Base-by-base conservation (phyloP, 2,113 vertebrate species). In the Choloepus hoffmanni region DNA sequence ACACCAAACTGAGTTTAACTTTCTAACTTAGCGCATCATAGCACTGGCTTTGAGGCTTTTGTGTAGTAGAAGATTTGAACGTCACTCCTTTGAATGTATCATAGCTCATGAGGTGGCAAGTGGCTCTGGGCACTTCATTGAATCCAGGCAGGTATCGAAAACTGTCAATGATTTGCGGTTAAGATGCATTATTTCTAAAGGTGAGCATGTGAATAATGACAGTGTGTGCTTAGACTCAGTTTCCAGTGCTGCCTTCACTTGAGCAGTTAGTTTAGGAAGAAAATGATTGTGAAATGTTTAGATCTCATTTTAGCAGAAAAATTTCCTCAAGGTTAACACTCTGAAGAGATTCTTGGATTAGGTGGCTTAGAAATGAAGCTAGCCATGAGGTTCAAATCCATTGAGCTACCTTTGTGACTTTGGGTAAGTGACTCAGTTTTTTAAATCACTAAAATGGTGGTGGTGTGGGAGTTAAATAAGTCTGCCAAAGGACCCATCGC, bases 91-190 rank as follows among this genome's bases (percentile, higher is more conserved):
- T 63, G 45, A n/a, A 14, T 3, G 72, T 88, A 2, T 76, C 0
- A 0, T 50, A 53, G 16, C 50, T 83, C 4, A 0, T 9, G 7
- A 45, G 36, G 9, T 43, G 26, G 21, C 9, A 8, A 13, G 0
- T 9, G 21, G 40, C 15, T 50, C 26, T 65, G 33, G 30, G 43
- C 36, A 13, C 13, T 10, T 7, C 4, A 19, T 58, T 65, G 36
- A 28, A 53, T 58, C 11, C 10, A 50, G 65, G 30, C 33, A 26
- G 9, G 23, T 21, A 30, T 72, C 73, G 92, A 62, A 43, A 36
- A 7, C 2, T 18, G 43, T 6, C 2, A 11, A 0, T 26, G 62
- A n/a, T 72, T 70, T 67, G 26, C 55, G 14, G 12, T 60, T 5
- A 18, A 48, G 63, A 14, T 0, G 63, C 68, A 70, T 43, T 15